phyloP scores from a whole-genome alignment of 2,113 vertebrate genomes.

The Chamaetylas fuelleborni region DNA sequence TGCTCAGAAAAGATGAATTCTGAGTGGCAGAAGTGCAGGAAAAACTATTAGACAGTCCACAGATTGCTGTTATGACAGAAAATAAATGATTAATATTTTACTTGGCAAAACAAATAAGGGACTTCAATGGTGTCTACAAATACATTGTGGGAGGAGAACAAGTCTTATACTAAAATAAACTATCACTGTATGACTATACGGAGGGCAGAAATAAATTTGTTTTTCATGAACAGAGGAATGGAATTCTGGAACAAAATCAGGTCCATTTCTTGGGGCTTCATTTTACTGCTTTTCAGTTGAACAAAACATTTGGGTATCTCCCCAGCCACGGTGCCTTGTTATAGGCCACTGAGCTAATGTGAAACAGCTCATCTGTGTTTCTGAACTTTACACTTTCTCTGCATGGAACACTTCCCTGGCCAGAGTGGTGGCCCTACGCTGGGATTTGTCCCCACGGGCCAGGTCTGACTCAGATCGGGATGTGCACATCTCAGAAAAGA shows the following conservation, averaged over 20 bases:
- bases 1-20: not conserved
- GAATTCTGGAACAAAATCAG: not conserved
- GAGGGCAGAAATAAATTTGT: not conserved
- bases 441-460: not conserved
- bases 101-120: not conserved
- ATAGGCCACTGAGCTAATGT: not conserved
- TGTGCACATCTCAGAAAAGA: not conserved
- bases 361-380: not conserved
- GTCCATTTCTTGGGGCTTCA: not conserved
- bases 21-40: not conserved
- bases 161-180: not conserved
- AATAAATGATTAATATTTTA: not conserved
- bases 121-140: not conserved
- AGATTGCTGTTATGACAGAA: not conserved
- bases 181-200: not conserved
- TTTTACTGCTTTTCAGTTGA: not conserved
- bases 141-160: not conserved
- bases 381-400: not conserved
- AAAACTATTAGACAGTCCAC: not conserved
- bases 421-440: accelerated
- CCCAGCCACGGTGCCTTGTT: not conserved
- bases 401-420: not conserved
- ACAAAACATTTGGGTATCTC: not conserved
- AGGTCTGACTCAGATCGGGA: not conserved
- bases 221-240: not conserved